A percentile compares a stretch with the other conserved stretches of the same genome.
Conservation (phyloP, 1,140 invertebrate species). For the Hetaerina americana region DNA sequence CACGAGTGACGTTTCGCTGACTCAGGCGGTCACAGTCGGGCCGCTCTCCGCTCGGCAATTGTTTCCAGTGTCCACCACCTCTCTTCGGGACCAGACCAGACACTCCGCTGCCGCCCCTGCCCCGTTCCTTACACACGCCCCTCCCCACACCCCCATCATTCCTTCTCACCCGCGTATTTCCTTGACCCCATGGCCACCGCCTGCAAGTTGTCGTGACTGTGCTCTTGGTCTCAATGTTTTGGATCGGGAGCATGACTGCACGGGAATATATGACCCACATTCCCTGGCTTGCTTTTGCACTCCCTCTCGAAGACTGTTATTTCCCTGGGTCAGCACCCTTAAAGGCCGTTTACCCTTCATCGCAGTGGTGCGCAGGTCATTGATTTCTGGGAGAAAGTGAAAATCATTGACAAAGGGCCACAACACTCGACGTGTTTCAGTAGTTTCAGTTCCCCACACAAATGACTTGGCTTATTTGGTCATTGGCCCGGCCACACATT, state of each 20-base stretch:
- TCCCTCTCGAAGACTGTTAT: background rate
- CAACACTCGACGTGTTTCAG: too few relatives aligned
- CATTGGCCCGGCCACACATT: too few relatives aligned
- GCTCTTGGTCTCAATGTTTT: slow-evolving; percentile 13
- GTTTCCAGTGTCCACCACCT: background rate
- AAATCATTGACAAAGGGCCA: too few relatives aligned
- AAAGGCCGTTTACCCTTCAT: too few relatives aligned
- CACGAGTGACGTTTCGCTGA: background rate
- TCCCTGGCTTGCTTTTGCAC: background rate
- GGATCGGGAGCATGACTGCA: slow-evolving; percentile 13
- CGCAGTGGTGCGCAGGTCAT: too few relatives aligned
- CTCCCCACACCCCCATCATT: too few relatives aligned
- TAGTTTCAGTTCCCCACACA: too few relatives aligned
- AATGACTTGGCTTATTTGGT: too few relatives aligned
- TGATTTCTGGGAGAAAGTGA: too few relatives aligned
- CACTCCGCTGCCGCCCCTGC: too few relatives aligned
- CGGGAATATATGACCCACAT: slow-evolving; percentile 2
- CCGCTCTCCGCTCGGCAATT: background rate
- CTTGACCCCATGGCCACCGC: background rate
- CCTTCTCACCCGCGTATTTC: background rate
- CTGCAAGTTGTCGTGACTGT: slow-evolving; percentile 17
- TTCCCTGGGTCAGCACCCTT: background rate
- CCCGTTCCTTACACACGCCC: too few relatives aligned
- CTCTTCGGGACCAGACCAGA: too few relatives aligned
- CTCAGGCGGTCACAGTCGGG: background rate